These are phyloP conservation scores for Grantiella picta DNA, from an alignment of 2,113 vertebrate species.

Conservation along the genomic window DNA sequence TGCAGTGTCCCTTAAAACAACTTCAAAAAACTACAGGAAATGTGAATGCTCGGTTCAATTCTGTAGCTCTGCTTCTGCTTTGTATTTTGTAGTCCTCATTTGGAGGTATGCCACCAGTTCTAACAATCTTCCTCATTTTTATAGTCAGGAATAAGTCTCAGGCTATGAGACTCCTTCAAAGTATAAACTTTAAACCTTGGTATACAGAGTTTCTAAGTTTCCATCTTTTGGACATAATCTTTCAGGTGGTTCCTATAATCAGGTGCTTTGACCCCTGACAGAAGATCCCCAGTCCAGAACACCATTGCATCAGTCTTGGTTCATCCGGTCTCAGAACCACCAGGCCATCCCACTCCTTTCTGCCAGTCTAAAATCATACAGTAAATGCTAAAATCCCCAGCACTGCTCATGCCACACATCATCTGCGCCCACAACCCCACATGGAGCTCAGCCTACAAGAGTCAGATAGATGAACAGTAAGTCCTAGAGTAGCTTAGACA, in stretches of 20 bases:
- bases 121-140: not conserved
- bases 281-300: not conserved
- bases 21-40: not conserved
- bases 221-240: not conserved
- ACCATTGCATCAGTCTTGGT: not conserved
- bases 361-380: not conserved
- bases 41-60: fast-evolving
- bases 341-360: not conserved
- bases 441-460: not conserved
- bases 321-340: not conserved
- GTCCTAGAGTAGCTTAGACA: not conserved
- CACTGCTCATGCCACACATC: not conserved
- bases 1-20: not conserved
- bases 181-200: not conserved
- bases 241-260: not conserved
- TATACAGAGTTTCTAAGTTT: not conserved
- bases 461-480: not conserved
- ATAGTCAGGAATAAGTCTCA: not conserved
- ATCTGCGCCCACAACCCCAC: not conserved
- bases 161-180: not conserved
- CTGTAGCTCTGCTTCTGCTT: not conserved
- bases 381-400: not conserved
- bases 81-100: not conserved
- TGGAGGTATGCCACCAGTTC: not conserved
- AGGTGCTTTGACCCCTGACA: not conserved